Evolutionary conservation across 2,888 invertebrate species (phyloP).

Genomic region (Pollenia labialis): DNA sequence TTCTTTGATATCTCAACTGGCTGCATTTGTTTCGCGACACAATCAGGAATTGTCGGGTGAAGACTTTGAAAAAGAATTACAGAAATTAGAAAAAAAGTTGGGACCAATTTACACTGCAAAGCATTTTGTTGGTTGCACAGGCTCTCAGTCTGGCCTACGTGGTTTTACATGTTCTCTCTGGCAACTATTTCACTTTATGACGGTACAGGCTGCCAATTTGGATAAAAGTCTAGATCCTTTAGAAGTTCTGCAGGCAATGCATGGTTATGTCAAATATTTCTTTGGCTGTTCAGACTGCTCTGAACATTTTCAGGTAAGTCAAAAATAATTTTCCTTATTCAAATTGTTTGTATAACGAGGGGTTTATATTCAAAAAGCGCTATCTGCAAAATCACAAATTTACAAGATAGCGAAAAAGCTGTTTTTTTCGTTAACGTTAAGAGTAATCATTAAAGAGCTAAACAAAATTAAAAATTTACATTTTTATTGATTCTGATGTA

Average conservation of each 20-base stretch:
- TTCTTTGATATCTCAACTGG: conserved; percentile 87
- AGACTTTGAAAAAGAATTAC: conserved; percentile 86
- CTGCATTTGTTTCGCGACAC: conserved; percentile 85
- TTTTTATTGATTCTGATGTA: too few species aligned
- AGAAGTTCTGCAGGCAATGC: conserved; percentile 91
- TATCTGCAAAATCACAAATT: too few species aligned
- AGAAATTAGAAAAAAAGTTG: conserved; percentile 85
- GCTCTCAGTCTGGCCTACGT: conserved; percentile 89
- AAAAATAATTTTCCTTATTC: background rate
- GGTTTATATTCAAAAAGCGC: too few species aligned
- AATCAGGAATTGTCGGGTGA: conserved; percentile 86
- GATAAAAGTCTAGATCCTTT: conserved; percentile 86
- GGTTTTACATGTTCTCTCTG: conserved; percentile 98
- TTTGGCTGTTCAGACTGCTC: conserved; percentile 97
- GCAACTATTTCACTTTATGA: conserved; percentile 96
- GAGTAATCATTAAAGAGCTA: too few species aligned
- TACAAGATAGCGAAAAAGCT: too few species aligned
- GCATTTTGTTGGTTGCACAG: conserved; percentile 92
- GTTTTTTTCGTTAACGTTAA: too few species aligned
- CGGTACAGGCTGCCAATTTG: conserved; percentile 88
- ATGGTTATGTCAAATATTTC: conserved; percentile 94
- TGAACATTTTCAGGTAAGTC: conserved; percentile 90
- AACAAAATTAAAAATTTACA: too few species aligned
- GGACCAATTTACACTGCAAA: conserved; percentile 84
- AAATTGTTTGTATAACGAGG: background rate